Evolutionary conservation across 1,140 invertebrate genomes (phyloP), one percentile per base, ranked within the genome.

Genomic region (Eueides isabella): DNA sequence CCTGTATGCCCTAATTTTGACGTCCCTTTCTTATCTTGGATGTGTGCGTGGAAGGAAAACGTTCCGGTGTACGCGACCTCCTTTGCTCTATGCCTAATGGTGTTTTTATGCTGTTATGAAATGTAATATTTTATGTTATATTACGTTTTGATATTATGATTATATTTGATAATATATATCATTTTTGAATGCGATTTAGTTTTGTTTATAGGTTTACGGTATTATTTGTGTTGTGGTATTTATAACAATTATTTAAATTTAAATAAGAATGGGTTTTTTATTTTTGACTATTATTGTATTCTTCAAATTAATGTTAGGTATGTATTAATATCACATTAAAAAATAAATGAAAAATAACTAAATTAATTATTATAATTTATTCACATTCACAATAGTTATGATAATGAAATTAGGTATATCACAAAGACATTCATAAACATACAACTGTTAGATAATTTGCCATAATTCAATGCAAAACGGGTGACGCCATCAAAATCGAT

Each of bases 1-100:
- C 87, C 86, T 90, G 91, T 88, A 91, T 91, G 89, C 88, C 91
- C 91, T 92, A 92, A 92, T 92, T 91, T 91, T 90, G 91, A 88
- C 81, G 76, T 80, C 79, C 78, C 81, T 84, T 82, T 79, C 74
- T 75, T 75, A 26, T 65, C 71, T 33, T 67, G 73, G 63, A 72
- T 19, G 35, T 87, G 88, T 88, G 90, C 82, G 88, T 85, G 66
- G 41, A 75, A 76, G 82, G 80, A 81, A 76, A 79, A 78, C 76
- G 77, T 70, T 71, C 70, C 67, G 67, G 30, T 71, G 48, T 77
- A 55, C 73, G 69, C 71, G 73, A 76, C 72, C 69, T 72, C 72
- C 55, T 67, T 71, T 41, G 41, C 69, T 77, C 67, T 70, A 61
- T 67, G 44, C n/a, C 63, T 71, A 75, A 75, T 44, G 68, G 35